A percentile compares a stretch with the other conserved stretches of the same genome.
Conservation (phyloP, 2,797 vertebrate species). For the Paratrypauchen microcephalus region DNA sequence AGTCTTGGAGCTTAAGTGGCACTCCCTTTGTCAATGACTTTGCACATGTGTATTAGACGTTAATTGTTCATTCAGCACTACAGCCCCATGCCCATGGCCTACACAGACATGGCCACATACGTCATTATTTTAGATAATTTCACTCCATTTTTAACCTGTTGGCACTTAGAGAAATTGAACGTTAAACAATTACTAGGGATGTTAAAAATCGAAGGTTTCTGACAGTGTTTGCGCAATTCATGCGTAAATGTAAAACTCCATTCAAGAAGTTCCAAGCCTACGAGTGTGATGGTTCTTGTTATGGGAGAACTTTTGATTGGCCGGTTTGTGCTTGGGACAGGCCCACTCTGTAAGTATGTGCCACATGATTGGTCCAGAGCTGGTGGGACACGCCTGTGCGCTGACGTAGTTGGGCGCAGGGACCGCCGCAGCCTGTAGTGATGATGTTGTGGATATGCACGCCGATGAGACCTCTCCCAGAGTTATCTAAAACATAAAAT, state of each 20-base stretch:
- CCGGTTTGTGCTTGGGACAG: slow-evolving; percentile 12
- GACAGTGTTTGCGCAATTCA: background rate
- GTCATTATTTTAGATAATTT: background rate
- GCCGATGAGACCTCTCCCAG: slow-evolving; percentile 42
- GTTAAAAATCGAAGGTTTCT: too few relatives aligned
- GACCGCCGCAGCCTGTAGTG: slow-evolving; percentile 43
- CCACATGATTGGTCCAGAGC: slow-evolving; percentile 44
- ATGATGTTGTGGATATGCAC: slow-evolving; percentile 69
- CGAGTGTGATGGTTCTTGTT: slow-evolving; percentile 12
- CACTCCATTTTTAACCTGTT: background rate
- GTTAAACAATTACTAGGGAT: background rate
- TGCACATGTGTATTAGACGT: background rate
- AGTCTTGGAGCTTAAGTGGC: background rate
- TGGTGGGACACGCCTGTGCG: background rate
- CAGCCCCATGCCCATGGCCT: too few relatives aligned
- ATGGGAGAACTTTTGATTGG: slow-evolving; percentile 66
- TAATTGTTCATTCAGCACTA: background rate
- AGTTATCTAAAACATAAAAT: background rate
- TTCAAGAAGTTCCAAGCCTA: slow-evolving; percentile 37
- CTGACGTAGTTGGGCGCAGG: slow-evolving; percentile 60
- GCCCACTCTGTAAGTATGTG: slow-evolving; percentile 8
- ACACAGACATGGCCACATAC: background rate
- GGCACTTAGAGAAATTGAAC: background rate
- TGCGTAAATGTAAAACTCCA: slow-evolving; percentile 20
- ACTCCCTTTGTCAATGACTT: slow-evolving; percentile 20